Evolutionary conservation across 2,113 vertebrate species (phyloP).

Genomic region (mouse (Mus musculus)): GRCm39 chr4:109720001-109720500

Average conservation of each 20-base stretch:
- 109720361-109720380: conserved; percentile 86
- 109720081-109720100: conserved; percentile 72
- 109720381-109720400: conserved; percentile 89
- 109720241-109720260: conserved; percentile 81
- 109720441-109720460: conserved; percentile 88
- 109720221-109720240: conserved; percentile 83
- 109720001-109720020: conserved; percentile 65
- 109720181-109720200: conserved; percentile 77
- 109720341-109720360: conserved; percentile 90
- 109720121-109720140: conserved; percentile 79
- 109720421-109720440: conserved; percentile 92
- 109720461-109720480: conserved; percentile 91
- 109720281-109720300: conserved; percentile 86
- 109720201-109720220: conserved; percentile 81
- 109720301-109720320: conserved; percentile 84
- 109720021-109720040: conserved; percentile 70
- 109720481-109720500: conserved; percentile 88
- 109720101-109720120: conserved; percentile 74
- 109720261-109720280: conserved; percentile 84
- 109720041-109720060: conserved; percentile 65
- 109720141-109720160: conserved; percentile 78
- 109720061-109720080: conserved; percentile 64
- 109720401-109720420: conserved; percentile 89
- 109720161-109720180: conserved; percentile 77
- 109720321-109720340: conserved; percentile 85